Percentiles rank a stretch among this genome's conserved stretches.
phyloP scores from a whole-genome alignment of 1,140 invertebrate species.

The Battus philenor region DNA sequence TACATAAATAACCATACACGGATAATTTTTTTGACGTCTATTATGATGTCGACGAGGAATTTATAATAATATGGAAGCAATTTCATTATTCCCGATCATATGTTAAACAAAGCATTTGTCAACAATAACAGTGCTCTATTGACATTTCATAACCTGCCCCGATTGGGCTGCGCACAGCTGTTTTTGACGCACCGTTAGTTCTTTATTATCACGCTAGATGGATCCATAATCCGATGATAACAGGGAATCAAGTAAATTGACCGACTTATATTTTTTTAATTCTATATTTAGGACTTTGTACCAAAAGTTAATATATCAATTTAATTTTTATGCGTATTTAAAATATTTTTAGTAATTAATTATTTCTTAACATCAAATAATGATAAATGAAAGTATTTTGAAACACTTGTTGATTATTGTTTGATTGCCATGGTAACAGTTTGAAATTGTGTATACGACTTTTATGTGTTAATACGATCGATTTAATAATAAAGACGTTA shows the following conservation, averaged over 20 bases:
- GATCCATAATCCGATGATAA: slow-evolving; percentile 33
- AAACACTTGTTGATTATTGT: slow-evolving; percentile 8
- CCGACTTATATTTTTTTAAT: too few relatives aligned
- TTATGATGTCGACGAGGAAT: neutral
- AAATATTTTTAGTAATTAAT: too few relatives aligned
- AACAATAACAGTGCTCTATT: slow-evolving; percentile 52
- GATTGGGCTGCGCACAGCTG: slow-evolving; percentile 63
- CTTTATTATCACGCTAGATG: slow-evolving; percentile 37
- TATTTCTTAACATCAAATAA: too few relatives aligned
- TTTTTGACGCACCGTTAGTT: slow-evolving; percentile 55
- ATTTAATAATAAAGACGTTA: too few relatives aligned
- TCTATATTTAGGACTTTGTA: too few relatives aligned
- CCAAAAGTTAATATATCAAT: too few relatives aligned
- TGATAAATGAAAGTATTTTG: too few relatives aligned
- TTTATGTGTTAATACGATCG: too few relatives aligned
- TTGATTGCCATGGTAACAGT: slow-evolving; percentile 21
- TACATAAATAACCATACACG: neutral
- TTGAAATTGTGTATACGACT: slow-evolving; percentile 10
- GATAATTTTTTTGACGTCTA: neutral
- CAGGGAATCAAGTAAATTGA: too few relatives aligned
- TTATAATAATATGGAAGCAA: slow-evolving; percentile 1
- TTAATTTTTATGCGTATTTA: too few relatives aligned
- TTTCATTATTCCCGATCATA: slow-evolving; percentile 48
- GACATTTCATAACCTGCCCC: slow-evolving; percentile 34
- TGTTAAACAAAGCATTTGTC: slow-evolving; percentile 60